Evolutionary conservation across 2,797 vertebrate species (phyloP), one percentile per base, ranked within the genome.

Genomic region (Scyliorhinus canicula): DNA sequence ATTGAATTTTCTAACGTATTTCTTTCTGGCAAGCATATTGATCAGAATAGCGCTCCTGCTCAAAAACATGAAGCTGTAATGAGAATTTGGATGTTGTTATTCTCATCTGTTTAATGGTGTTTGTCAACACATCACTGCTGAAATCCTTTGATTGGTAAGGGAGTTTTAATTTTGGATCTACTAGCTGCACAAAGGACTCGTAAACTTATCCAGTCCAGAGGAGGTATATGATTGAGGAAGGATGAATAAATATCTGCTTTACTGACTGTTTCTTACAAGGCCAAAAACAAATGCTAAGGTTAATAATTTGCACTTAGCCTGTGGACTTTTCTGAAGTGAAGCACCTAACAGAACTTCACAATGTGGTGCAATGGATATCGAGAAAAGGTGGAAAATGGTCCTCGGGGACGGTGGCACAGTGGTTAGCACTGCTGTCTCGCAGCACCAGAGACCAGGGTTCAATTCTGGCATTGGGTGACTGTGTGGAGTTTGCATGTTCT

Each of bases 1-100:
- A 90, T 90, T 40, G 55, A 90, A 90, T 90, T 60, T 90, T 63
- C 60, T 90, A 35, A 90, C 57, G n/a, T 60, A 90, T n/a, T 60
- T 31, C 14, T n/a, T 2, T 90, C 86, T 57, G 35, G 77, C 40
- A 57, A 31, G 7, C 55, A 90, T 82, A 82, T 86, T 55, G 50
- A 57, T 57, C 52, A 86, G 85, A 86, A 86, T 86, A 4, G 28
- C 57, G 44, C 44, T 84, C 5, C 9, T 86, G 85, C 85, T 55
- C 28, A 35, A 50, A 55, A 14, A 86, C 4, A 57, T 86, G 85
- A 86, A 35, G 52, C 77, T 82, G 77, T 57, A 86, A 86, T 52
- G 26, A 86, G 50, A 14, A 9, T 57, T 55, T 12, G 85, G 11
- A 3, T 86, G 50, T 1, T 52, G 31, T 35, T 86, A 57, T 86